Percentiles rank a stretch among this genome's conserved stretches.
Conservation (phyloP, 2,797 vertebrate genomes). For the Holocentrus rufus region DNA sequence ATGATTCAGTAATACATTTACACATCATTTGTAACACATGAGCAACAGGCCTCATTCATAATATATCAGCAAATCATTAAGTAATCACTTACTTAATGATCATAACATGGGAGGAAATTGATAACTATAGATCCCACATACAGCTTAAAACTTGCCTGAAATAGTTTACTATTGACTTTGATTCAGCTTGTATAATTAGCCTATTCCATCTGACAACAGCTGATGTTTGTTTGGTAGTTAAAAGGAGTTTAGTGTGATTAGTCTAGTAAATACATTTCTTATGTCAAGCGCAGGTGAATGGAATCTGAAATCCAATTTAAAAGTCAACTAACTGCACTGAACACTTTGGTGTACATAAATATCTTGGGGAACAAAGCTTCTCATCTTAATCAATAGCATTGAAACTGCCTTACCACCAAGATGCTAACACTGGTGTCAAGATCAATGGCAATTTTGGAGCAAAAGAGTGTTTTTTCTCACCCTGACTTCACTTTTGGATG, state of each 20-base stretch:
- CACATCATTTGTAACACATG: too few species aligned
- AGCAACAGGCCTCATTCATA: too few species aligned
- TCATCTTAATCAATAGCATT: conserved; percentile 14
- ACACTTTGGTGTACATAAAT: neutral
- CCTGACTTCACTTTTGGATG: conserved; percentile 21
- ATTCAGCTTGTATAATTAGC: neutral
- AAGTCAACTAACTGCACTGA: neutral
- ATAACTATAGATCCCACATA: neutral
- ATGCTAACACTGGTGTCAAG: conserved; percentile 7
- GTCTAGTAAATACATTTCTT: neutral
- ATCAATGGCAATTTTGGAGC: conserved; percentile 16
- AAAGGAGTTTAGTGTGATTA: too few species aligned
- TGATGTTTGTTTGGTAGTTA: too few species aligned
- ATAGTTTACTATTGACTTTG: neutral
- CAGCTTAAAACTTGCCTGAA: neutral
- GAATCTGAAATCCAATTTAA: neutral
- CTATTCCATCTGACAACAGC: too few species aligned
- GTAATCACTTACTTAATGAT: too few species aligned
- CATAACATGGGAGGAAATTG: neutral
- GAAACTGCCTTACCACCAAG: neutral
- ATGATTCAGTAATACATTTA: too few species aligned
- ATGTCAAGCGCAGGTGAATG: neutral
- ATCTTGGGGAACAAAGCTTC: neutral
- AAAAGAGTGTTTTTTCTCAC: conserved; percentile 1
- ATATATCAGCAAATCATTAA: too few species aligned